Conservation (phyloP, 2,888 invertebrate genomes). For the Gortyna flavago region DNA sequence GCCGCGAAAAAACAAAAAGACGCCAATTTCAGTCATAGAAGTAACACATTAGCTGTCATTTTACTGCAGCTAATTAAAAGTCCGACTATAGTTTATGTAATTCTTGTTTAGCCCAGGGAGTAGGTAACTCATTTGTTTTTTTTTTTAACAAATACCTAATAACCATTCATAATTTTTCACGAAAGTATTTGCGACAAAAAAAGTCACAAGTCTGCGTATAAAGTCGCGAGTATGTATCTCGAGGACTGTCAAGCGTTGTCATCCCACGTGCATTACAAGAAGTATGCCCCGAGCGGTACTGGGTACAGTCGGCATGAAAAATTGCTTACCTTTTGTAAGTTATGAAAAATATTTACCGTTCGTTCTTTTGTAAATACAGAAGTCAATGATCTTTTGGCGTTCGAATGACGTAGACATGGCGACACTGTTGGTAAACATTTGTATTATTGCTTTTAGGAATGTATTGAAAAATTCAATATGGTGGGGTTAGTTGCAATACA, state of each 20-base stretch:
- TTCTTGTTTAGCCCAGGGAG: no score
- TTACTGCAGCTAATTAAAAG: no score
- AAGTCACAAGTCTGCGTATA: conserved; percentile 35
- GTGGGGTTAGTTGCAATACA: neutral
- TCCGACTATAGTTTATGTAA: no score
- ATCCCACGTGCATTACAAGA: conserved; percentile 78
- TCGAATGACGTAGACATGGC: neutral
- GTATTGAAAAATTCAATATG: neutral
- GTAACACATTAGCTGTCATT: no score
- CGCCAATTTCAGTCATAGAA: no score
- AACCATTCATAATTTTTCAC: neutral
- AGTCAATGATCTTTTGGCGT: no score
- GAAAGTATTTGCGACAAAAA: conserved; percentile 45
- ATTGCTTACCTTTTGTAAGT: neutral
- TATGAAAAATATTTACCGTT: neutral
- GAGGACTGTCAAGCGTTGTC: conserved; percentile 70
- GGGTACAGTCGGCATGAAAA: conserved; percentile 65
- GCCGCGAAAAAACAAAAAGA: no score
- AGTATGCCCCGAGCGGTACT: conserved; percentile 72
- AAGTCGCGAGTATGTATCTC: conserved; percentile 57
- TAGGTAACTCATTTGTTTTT: neutral
- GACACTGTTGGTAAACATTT: no score
- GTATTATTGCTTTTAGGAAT: no score
- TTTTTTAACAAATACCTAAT: neutral
- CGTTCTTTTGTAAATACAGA: neutral